Evolutionary conservation across 2,797 vertebrate species (phyloP).

Genomic region (Fistularia commersonii): DNA sequence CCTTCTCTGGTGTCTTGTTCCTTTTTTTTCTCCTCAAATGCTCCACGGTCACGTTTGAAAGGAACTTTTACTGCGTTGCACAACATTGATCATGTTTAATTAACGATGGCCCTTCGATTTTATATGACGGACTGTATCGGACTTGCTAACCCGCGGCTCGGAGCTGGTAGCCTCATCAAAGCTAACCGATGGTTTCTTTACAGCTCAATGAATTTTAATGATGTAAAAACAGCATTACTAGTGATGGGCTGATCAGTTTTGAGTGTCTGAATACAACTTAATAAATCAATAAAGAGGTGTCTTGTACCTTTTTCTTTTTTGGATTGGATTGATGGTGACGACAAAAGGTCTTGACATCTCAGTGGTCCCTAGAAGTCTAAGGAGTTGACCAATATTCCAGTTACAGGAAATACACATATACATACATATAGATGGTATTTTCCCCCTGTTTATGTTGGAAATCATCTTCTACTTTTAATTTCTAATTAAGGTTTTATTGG

Average conservation of each 20-base stretch:
- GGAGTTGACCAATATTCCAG: no score
- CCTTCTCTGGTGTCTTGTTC: slow-evolving; percentile 74
- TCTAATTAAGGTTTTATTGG: no score
- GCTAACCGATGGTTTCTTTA: slow-evolving; percentile 54
- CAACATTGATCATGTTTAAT: slow-evolving; percentile 83
- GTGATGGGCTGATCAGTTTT: slow-evolving; percentile 73
- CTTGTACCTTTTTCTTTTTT: slow-evolving; percentile 38
- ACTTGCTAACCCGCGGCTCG: slow-evolving; percentile 62
- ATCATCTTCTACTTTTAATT: no score
- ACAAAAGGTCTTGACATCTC: no score
- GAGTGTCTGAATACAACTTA: slow-evolving; percentile 77
- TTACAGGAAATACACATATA: no score
- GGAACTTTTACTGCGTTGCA: slow-evolving; percentile 85
- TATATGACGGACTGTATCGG: slow-evolving; percentile 66
- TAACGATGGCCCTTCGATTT: slow-evolving; percentile 58
- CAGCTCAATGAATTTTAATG: slow-evolving; percentile 69
- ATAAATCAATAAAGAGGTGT: slow-evolving; percentile 76
- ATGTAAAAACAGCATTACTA: slow-evolving; percentile 72
- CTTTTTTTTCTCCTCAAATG: slow-evolving; percentile 57
- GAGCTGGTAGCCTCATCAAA: slow-evolving; percentile 62
- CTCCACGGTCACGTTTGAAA: slow-evolving; percentile 79
- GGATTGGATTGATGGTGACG: not conserved
- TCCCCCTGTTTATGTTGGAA: no score
- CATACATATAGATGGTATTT: no score
- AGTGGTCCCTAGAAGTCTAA: no score